These are phyloP conservation scores for Epinotia nisella DNA, from an alignment of 2,888 invertebrate genomes.

Conservation along the genomic window DNA sequence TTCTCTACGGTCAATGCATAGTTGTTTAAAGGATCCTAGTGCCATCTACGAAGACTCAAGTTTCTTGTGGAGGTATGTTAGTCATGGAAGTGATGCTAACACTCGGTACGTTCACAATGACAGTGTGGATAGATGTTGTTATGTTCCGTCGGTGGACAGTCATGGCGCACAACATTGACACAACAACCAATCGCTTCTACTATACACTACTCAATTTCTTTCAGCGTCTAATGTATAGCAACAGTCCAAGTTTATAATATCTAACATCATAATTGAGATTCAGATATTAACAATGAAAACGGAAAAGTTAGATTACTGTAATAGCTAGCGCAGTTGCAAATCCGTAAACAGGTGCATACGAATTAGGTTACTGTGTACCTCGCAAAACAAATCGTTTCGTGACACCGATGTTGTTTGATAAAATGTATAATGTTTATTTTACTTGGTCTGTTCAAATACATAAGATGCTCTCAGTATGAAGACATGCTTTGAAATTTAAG, in stretches of 20 bases:
- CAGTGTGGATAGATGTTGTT: conserved; percentile 62
- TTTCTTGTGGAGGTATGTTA: conserved; percentile 53
- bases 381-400: too few species aligned
- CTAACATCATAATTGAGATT: background rate
- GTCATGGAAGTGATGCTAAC: conserved; percentile 64
- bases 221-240: background rate
- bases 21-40: conserved; percentile 18
- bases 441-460: conserved; percentile 16
- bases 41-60: conserved; percentile 12
- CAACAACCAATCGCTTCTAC: conserved; percentile 72
- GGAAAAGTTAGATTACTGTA: background rate
- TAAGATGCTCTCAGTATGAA: conserved; percentile 46
- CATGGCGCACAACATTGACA: conserved; percentile 60
- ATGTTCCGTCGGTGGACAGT: conserved; percentile 59
- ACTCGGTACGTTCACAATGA: conserved; percentile 58
- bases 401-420: background rate
- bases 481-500: conserved; percentile 66
- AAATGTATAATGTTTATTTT: background rate
- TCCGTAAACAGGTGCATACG: background rate
- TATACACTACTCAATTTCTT: conserved; percentile 64
- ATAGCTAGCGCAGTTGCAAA: background rate
- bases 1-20: conserved; percentile 19
- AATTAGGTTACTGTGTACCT: too few species aligned
- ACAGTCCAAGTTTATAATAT: conserved; percentile 3
- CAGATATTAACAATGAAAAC: background rate